Evolutionary conservation across 2,888 invertebrate species (phyloP).

Genomic region (Cephalotes varians): DNA sequence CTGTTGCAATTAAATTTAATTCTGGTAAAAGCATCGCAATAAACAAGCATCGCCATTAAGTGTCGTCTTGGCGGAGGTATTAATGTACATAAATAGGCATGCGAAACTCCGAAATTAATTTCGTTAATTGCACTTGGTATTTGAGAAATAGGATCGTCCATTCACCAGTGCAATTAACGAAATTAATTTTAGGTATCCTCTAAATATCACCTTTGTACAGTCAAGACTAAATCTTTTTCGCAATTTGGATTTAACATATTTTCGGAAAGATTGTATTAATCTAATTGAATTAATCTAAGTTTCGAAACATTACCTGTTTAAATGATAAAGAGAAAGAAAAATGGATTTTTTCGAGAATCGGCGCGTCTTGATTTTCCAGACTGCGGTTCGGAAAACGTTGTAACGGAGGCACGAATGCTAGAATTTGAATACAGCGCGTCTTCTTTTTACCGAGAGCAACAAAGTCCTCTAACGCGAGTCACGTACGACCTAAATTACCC

Average conservation of each 20-base stretch:
- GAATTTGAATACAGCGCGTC: conserved; percentile 26
- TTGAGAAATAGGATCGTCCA: background rate
- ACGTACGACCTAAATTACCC: conserved; percentile 50
- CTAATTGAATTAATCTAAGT: background rate
- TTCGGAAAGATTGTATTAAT: background rate
- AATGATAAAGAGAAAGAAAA: background rate
- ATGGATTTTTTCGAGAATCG: background rate
- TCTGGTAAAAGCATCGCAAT: conserved; percentile 2
- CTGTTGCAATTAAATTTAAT: conserved; percentile 35
- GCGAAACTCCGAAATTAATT: background rate
- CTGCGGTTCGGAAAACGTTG: background rate
- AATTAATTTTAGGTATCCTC: background rate
- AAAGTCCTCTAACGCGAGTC: conserved; percentile 40
- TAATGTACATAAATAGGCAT: background rate
- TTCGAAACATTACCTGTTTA: background rate
- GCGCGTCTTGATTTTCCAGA: background rate
- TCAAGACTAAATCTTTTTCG: background rate
- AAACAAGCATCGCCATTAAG: too few relatives aligned
- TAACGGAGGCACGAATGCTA: background rate
- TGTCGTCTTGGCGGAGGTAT: background rate
- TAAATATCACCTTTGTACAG: background rate
- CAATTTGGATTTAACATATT: background rate
- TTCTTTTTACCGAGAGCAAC: conserved; percentile 27
- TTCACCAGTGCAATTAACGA: background rate
- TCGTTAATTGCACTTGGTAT: too few relatives aligned